Base-by-base conservation (phyloP, 2,113 vertebrate species). In the Pterocles gutturalis region DNA sequence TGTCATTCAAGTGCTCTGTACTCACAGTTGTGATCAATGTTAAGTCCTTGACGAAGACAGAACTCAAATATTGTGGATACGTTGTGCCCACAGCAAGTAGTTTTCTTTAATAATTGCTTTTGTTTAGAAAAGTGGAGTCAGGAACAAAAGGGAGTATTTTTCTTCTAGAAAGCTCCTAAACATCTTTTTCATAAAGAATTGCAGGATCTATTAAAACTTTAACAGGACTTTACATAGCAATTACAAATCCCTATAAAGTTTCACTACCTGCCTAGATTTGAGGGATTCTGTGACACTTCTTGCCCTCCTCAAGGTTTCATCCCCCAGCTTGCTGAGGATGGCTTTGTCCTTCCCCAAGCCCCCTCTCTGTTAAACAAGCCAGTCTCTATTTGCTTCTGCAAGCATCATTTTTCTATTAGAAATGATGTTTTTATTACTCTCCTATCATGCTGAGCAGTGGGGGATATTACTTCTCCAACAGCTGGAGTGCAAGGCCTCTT, bases 361-460 rank as follows among this genome's bases (percentile, higher is more conserved):
- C n/a, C 13, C 45, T 71, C 72, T 65, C 55, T 45, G 38, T 14
- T 58, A n/a, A 93, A 55, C 61, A 60, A 87, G 55, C 57, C 80
- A 65, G 84, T 28, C 90, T 73, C 91, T 69, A 28, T 92, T 93
- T 80, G 41, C 93, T 94, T 57, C 89, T 94, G 88, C 85, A 36
- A 81, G 77, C 96, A 97, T 94, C 95, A 76, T 96, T 97, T 97
- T 93, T 69, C 93, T 88, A 90, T 97, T 97, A 97, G 87, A 95
- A 96, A 87, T 82, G 77, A 94, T 97, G 95, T 96, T 97, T 97
- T 96, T 87, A 96, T 97, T 96, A 51, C 76, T 65, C 65, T 91
- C 57, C 87, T 87, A 91, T 94, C 97, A 97, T 20, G 89, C 95
- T 96, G 96, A 90, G 95, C 87, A 81, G 95, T 38, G 88, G 89